phyloP scores from a whole-genome alignment of 2,888 invertebrate species.

The Lycia hirtaria region DNA sequence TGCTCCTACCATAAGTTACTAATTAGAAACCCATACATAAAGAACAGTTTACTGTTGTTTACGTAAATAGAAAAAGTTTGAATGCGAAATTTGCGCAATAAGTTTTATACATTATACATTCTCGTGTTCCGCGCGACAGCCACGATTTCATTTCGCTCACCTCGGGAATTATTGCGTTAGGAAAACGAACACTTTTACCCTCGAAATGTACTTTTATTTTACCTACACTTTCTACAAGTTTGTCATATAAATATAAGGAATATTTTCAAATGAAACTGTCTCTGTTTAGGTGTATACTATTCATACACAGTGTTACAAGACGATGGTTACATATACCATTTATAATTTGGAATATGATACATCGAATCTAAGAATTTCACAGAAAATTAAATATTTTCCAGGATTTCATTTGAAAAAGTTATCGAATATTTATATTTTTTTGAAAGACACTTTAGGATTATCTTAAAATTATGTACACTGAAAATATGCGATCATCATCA shows the following conservation, averaged over 20 bases:
- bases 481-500: too few species aligned
- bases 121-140: slow-evolving; percentile 32
- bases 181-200: slow-evolving; percentile 21
- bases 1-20: not conserved
- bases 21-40: not conserved
- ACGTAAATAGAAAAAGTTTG: slow-evolving; percentile 4
- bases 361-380: too few species aligned
- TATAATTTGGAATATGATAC: too few species aligned
- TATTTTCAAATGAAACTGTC: too few species aligned
- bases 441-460: too few species aligned
- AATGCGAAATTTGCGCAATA: slow-evolving; percentile 23
- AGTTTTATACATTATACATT: slow-evolving; percentile 20
- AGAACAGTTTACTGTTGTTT: not conserved
- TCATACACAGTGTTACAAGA: too few species aligned
- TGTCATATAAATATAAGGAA: not conserved
- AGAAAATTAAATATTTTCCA: too few species aligned
- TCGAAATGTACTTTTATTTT: slow-evolving; percentile 2
- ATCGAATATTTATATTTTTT: too few species aligned
- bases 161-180: slow-evolving; percentile 28
- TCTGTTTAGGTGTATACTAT: too few species aligned
- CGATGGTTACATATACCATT: too few species aligned
- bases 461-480: too few species aligned
- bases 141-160: slow-evolving; percentile 35
- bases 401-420: too few species aligned
- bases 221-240: slow-evolving; percentile 4